phyloP scores from a whole-genome alignment of 2,888 invertebrate genomes.

The Choristoneura rosaceana region DNA sequence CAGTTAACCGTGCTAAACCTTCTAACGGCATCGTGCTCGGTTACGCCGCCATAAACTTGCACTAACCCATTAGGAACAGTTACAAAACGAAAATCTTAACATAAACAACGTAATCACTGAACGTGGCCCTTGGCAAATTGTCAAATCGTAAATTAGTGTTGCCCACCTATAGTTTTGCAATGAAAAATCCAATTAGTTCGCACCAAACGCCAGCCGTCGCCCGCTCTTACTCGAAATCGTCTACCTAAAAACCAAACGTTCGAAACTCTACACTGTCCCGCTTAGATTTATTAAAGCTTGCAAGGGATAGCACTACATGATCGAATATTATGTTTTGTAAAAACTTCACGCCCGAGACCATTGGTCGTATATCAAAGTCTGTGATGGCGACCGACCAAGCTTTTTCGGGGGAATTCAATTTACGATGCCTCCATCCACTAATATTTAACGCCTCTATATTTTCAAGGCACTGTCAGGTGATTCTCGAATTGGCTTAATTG shows the following conservation, averaged over 20 bases:
- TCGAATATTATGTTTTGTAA: conserved; percentile 15
- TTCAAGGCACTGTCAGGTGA: conserved; percentile 45
- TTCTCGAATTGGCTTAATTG: conserved; percentile 50
- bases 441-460: conserved; percentile 41
- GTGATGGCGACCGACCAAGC: conserved; percentile 49
- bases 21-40: conserved; percentile 13
- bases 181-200: conserved; percentile 60
- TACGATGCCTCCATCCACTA: conserved; percentile 46
- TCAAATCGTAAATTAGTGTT: conserved; percentile 53
- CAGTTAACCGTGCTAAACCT: conserved; percentile 8
- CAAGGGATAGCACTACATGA: conserved; percentile 22
- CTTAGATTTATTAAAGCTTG: conserved; percentile 13
- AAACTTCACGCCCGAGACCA: conserved; percentile 22
- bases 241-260: conserved; percentile 5
- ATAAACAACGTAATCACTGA: conserved; percentile 39
- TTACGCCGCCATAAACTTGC: conserved; percentile 21
- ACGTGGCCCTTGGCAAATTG: conserved; percentile 45
- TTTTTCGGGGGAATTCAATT: conserved; percentile 53
- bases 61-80: conserved; percentile 26
- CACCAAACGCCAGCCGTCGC: conserved; percentile 21
- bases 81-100: conserved; percentile 37
- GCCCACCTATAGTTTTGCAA: conserved; percentile 49
- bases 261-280: conserved; percentile 7
- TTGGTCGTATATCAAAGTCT: conserved; percentile 54
- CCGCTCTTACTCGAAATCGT: not conserved